Conservation (phyloP, 2,888 invertebrate species). For the Metopia argyrocephala region DNA sequence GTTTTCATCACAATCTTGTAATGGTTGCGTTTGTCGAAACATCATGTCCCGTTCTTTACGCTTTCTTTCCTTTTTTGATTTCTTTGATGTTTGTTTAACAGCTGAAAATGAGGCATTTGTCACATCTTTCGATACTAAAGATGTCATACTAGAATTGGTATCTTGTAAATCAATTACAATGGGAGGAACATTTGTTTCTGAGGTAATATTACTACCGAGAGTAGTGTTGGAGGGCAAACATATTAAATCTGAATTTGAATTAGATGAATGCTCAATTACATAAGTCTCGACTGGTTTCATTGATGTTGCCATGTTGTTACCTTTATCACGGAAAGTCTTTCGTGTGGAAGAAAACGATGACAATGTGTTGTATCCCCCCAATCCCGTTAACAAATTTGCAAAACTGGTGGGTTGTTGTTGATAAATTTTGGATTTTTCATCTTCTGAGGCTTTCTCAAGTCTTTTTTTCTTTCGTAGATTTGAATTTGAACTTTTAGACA, state of each 20-base stretch:
- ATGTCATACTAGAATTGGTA: constrained; percentile 74
- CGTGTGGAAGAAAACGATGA: not conserved
- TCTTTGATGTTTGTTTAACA: constrained; percentile 17
- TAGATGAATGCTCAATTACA: constrained; percentile 68
- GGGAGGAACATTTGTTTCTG: constrained; percentile 62
- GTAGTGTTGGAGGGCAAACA: constrained; percentile 46
- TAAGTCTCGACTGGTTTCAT: constrained; percentile 53
- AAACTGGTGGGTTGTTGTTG: constrained; percentile 69
- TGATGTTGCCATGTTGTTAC: constrained; percentile 15
- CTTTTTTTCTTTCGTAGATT: constrained; percentile 64
- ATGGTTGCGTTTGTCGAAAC: constrained; percentile 46
- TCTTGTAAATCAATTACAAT: constrained; percentile 74
- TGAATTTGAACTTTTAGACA: constrained; percentile 64
- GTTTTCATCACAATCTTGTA: constrained; percentile 63
- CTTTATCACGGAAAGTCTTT: constrained; percentile 23
- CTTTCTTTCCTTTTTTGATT: constrained; percentile 72
- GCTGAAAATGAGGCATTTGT: constrained; percentile 35
- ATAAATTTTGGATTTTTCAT: not conserved
- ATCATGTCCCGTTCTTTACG: constrained; percentile 64
- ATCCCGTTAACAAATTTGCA: constrained; percentile 68
- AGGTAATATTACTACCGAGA: constrained; percentile 49
- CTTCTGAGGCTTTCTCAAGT: constrained; percentile 39
- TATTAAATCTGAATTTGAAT: constrained; percentile 65
- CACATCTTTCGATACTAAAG: constrained; percentile 59
- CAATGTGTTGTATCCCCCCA: constrained; percentile 23